Conservation (phyloP, 2,888 invertebrate species). For the Diadromus collaris region DNA sequence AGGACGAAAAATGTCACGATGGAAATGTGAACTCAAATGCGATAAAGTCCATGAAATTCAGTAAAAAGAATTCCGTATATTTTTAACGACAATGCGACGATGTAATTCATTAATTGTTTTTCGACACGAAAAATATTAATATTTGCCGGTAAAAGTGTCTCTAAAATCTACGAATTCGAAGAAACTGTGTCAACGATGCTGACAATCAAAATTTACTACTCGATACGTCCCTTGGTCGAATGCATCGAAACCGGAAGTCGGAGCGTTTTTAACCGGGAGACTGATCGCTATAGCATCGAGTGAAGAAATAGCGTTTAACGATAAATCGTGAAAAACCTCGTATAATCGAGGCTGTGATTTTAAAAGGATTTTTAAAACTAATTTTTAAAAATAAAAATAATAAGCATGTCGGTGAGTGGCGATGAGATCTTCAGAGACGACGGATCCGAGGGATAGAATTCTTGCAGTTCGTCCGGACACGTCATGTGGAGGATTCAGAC, state of each 20-base stretch:
- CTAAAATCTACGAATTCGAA: neutral
- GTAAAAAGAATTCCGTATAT: too few relatives aligned
- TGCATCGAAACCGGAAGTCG: neutral
- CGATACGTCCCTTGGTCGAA: conserved; percentile 7
- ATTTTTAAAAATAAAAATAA: too few relatives aligned
- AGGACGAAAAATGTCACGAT: neutral
- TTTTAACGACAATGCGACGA: too few relatives aligned
- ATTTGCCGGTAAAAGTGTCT: conserved; percentile 19
- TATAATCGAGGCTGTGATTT: neutral
- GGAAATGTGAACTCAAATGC: neutral
- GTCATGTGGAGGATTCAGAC: conserved; percentile 79
- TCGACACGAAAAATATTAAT: neutral
- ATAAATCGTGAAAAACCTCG: neutral
- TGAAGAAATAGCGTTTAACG: neutral
- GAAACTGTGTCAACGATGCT: conserved; percentile 32
- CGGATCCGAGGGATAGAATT: conserved; percentile 47
- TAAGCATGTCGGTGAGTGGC: conserved; percentile 11
- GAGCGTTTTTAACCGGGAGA: neutral
- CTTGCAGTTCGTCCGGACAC: conserved; percentile 54
- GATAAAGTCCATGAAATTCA: neutral
- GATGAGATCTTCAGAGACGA: conserved; percentile 45
- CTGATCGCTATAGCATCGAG: conserved; percentile 6
- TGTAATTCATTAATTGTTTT: too few relatives aligned
- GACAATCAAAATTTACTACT: neutral
- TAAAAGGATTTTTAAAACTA: neutral